Conservation (phyloP, 2,113 vertebrate genomes). For the Rallus limicola region DNA sequence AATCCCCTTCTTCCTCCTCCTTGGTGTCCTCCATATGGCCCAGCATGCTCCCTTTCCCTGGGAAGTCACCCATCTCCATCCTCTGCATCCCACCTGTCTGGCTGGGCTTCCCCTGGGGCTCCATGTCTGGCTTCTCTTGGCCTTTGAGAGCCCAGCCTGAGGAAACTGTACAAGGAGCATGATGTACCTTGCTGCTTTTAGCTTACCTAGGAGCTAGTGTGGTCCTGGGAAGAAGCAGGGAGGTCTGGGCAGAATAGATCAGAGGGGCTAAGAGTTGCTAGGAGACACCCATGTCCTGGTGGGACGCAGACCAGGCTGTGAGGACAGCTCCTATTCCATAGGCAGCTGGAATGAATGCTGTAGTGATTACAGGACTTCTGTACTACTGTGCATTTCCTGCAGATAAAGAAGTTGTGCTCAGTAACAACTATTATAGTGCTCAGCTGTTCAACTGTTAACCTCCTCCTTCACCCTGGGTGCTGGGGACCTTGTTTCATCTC, state of each 20-base stretch:
- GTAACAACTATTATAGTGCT: not conserved
- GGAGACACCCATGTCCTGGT: not conserved
- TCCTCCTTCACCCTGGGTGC: not conserved
- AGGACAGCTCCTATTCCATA: not conserved
- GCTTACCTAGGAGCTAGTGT: fast-evolving
- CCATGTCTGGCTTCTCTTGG: not conserved
- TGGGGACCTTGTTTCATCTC: not conserved
- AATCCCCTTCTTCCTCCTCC: not conserved
- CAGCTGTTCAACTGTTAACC: not conserved
- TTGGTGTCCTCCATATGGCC: not conserved
- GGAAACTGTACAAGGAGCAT: not conserved
- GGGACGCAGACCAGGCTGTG: not conserved
- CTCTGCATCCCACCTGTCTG: not conserved
- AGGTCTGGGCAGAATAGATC: not conserved
- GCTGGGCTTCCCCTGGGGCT: not conserved
- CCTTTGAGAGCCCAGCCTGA: not conserved
- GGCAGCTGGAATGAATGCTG: not conserved
- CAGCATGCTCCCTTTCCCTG: not conserved
- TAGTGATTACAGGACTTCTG: not conserved
- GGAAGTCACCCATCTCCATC: not conserved
- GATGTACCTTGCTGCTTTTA: not conserved
- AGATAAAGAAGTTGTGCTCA: not conserved
- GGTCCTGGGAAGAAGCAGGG: not conserved
- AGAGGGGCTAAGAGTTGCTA: not conserved
- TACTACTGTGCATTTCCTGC: not conserved